phyloP scores from a whole-genome alignment of 2,888 invertebrate species.

The Amiota minor region DNA sequence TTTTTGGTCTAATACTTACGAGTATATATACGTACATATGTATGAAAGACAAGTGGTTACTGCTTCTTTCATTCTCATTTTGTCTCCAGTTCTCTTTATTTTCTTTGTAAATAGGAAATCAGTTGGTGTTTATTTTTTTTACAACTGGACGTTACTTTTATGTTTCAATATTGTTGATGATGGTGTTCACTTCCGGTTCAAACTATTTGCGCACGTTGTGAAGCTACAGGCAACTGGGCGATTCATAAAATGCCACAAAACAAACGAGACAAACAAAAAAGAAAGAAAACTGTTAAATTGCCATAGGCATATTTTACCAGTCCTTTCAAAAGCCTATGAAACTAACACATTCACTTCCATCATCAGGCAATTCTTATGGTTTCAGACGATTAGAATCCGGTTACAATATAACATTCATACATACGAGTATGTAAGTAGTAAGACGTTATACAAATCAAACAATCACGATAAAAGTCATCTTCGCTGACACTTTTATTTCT shows the following conservation, averaged over 20 bases:
- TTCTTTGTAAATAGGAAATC: constrained; percentile 15
- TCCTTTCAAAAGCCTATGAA: too few relatives aligned
- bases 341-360: not conserved
- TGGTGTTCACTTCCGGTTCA: constrained; percentile 15
- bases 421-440: too few relatives aligned
- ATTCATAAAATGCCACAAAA: constrained; percentile 1
- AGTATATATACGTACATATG: not conserved
- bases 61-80: not conserved
- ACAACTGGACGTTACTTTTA: constrained; percentile 9
- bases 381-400: too few relatives aligned
- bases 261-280: not conserved
- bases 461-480: constrained; percentile 21
- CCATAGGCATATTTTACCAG: not conserved
- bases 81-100: not conserved
- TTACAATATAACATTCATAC: too few relatives aligned
- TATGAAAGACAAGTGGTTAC: not conserved
- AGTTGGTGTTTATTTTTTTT: constrained; percentile 4
- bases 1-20: not conserved
- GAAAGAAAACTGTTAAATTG: not conserved
- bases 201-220: not conserved
- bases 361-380: too few relatives aligned
- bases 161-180: not conserved
- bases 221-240: constrained; percentile 8
- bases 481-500: constrained; percentile 19
- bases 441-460: not conserved